Evolutionary conservation across 2,797 vertebrate genomes (phyloP).

Genomic region (Acrocephalus scirpaceus): DNA sequence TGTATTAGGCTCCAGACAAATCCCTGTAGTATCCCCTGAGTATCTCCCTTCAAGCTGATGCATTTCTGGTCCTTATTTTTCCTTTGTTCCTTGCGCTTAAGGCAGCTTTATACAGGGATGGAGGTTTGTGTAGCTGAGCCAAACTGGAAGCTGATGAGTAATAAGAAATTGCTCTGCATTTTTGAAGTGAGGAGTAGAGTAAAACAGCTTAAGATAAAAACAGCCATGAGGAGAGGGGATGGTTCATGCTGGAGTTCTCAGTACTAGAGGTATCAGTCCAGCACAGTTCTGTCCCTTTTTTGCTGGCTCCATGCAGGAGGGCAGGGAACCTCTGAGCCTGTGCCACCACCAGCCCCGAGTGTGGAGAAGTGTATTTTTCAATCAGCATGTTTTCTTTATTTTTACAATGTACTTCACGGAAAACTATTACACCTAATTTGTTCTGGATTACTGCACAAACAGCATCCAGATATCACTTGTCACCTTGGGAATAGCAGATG

Average conservation of each 20-base stretch:
- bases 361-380: background rate
- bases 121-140: background rate
- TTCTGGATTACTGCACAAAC: conserved; percentile 53
- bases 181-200: background rate
- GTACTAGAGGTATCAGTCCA: background rate
- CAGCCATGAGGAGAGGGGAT: background rate
- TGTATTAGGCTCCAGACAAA: conserved; percentile 21
- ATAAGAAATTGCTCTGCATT: background rate
- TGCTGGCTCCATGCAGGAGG: fast-evolving
- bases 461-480: background rate
- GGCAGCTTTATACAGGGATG: background rate
- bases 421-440: conserved; percentile 26
- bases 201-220: background rate
- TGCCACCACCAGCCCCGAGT: background rate
- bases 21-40: conserved; percentile 27
- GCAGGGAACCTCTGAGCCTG: background rate
- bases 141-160: conserved; percentile 23
- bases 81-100: conserved; percentile 44
- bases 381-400: background rate
- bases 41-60: conserved; percentile 23
- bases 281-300: background rate
- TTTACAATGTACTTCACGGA: background rate
- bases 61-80: conserved; percentile 51
- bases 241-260: background rate
- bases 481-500: conserved; percentile 29